Percentiles rank a stretch among this genome's conserved stretches.
These are phyloP conservation scores for Ia io DNA, from an alignment of 2,113 vertebrate genomes.

Conservation along the genomic window DNA sequence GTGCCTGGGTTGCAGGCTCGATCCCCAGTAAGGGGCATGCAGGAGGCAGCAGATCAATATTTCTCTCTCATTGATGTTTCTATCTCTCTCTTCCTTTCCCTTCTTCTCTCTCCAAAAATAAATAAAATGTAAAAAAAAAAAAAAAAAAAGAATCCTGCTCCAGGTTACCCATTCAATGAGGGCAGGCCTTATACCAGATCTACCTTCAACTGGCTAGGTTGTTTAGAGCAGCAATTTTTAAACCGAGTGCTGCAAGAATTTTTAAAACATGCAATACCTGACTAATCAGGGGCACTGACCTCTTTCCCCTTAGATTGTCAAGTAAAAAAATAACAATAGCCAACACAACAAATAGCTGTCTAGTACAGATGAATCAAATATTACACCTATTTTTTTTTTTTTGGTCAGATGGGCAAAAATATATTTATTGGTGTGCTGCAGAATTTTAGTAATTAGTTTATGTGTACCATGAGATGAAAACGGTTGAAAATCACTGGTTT, in stretches of 20 bases:
- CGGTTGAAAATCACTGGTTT: not conserved
- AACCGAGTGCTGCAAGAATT: not conserved
- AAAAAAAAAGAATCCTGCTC: not conserved
- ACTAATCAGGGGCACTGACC: not conserved
- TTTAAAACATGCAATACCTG: not conserved
- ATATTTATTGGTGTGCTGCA: not conserved
- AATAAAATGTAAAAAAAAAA: too few species aligned
- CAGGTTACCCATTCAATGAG: not conserved
- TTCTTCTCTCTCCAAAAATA: too few species aligned
- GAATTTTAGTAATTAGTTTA: not conserved
- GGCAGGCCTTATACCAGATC: not conserved
- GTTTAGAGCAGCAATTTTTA: not conserved
- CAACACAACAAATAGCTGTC: not conserved
- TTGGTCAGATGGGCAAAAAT: not conserved
- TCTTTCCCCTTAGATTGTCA: not conserved
- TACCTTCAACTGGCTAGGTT: not conserved
- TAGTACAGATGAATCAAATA: not conserved
- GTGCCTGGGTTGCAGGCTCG: too few species aligned
- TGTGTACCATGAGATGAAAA: not conserved
- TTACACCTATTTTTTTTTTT: not conserved
- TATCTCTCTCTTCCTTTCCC: too few species aligned
- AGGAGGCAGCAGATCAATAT: too few species aligned
- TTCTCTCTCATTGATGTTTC: too few species aligned
- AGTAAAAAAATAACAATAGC: not conserved
- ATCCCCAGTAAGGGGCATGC: too few species aligned